Evolutionary conservation across 2,888 invertebrate species (phyloP), one percentile per base, ranked within the genome.

Genomic region (Macrosoma leucophasiata): DNA sequence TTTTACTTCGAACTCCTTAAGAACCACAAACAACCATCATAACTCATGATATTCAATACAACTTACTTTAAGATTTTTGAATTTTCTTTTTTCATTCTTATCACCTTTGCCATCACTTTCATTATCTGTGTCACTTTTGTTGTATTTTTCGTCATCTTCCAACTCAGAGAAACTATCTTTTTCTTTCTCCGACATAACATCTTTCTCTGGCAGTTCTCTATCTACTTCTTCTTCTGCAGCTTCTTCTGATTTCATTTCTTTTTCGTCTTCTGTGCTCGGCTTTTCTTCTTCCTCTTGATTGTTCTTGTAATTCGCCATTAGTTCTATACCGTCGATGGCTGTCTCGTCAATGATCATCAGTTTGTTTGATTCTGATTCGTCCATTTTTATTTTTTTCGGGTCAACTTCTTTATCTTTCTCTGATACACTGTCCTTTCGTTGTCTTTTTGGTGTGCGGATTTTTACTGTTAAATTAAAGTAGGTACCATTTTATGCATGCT

Each of bases 341-440:
- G 82, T 82, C 32, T 85, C 85, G 39, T 85, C 85, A 13, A 85
- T 84, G 32, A 79, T 65, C 33, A 81, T 63, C 8, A 71, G 52
- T 43, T 67, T 77, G 2, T 48, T 55, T 4, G 50, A 19, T 3
- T 73, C 73, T 0, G 44, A 18, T 3, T 74, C 74, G 1, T 84
- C 82, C 0, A 57, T 22, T 50, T 70, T 87, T 47, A 48, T 58
- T 48, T 61, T 89, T 70, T 66, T 86, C 55, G 55, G 46, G 8
- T 75, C 68, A 1, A 41, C 5, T 12, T 82, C 82, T 46, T 77
- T 63, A 55, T 88, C 63, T 39, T 88, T 85, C 24, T 90, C 84
- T 40, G 76, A 67, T 0, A 81, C 66, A 69, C 90, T 85, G 66
- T 90, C 86, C 59, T 89, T 85, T 31, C 89, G 67, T 50, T 88